Evolutionary conservation across 2,113 vertebrate species (phyloP).

Genomic region (Perca flavescens): DNA sequence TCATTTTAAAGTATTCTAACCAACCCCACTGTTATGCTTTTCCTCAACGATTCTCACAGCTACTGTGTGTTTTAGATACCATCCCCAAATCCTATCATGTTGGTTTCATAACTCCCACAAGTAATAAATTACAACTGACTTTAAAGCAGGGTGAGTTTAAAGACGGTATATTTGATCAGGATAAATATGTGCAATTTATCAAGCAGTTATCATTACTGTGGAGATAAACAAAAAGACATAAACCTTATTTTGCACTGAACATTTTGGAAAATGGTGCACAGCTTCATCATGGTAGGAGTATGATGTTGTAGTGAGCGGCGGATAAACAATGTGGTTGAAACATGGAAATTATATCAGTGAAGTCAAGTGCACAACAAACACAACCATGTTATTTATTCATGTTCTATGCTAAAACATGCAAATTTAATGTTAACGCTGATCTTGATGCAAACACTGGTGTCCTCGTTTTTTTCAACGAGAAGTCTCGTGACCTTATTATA

Average conservation of each 20-base stretch:
- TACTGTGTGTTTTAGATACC: neutral
- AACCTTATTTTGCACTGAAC: neutral
- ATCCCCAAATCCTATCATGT: neutral
- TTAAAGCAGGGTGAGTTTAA: too few species aligned
- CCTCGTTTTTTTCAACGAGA: neutral
- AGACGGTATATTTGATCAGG: too few species aligned
- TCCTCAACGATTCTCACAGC: neutral
- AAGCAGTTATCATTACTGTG: too few species aligned
- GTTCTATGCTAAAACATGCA: neutral
- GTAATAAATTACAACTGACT: too few species aligned
- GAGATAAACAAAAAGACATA: neutral
- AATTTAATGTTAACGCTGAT: slow-evolving; percentile 6
- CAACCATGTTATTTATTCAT: slow-evolving; percentile 25
- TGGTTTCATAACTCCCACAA: neutral
- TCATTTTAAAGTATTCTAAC: neutral
- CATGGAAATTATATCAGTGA: neutral
- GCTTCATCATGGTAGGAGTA: neutral
- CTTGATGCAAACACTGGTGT: neutral
- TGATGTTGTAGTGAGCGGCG: neutral
- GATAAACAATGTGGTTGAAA: neutral
- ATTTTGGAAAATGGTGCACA: neutral
- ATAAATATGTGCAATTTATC: too few species aligned
- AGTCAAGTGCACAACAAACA: slow-evolving; percentile 3
- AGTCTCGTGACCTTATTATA: slow-evolving; percentile 5
- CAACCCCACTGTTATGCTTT: neutral